A percentile compares a stretch with the other conserved stretches of the same genome.
Conservation (phyloP, 2,888 invertebrate species). For the Dimorphilus gyrociliatus region DNA sequence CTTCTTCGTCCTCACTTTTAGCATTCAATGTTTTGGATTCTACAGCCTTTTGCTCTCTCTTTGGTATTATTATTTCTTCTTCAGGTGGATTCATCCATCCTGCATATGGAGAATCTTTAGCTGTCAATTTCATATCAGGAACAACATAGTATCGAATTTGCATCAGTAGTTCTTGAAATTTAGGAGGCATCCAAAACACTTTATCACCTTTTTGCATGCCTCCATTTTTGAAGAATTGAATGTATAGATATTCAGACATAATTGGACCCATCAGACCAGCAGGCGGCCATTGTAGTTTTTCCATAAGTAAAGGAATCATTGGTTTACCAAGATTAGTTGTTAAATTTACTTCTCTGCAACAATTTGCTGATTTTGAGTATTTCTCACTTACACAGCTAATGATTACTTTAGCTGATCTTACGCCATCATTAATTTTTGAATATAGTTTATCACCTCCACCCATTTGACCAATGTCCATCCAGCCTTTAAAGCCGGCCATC, state of each 20-base stretch:
- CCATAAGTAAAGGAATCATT: slow-evolving; percentile 30
- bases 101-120: no score
- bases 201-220: slow-evolving; percentile 17
- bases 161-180: slow-evolving; percentile 30
- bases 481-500: slow-evolving; percentile 28
- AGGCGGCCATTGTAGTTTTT: slow-evolving; percentile 32
- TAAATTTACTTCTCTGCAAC: slow-evolving; percentile 32
- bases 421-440: slow-evolving; percentile 29
- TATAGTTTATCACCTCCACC: slow-evolving; percentile 34
- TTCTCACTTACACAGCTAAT: slow-evolving; percentile 26
- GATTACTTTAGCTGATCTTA: slow-evolving; percentile 24
- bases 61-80: no score
- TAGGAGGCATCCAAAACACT: slow-evolving; percentile 25
- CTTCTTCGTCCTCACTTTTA: no score
- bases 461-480: slow-evolving; percentile 36
- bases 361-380: slow-evolving; percentile 31
- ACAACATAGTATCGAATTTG: slow-evolving; percentile 21
- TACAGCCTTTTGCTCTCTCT: no score
- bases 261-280: slow-evolving; percentile 32
- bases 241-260: slow-evolving; percentile 30
- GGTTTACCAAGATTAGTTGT: slow-evolving; percentile 25
- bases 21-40: no score
- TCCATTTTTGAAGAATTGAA: slow-evolving; percentile 25
- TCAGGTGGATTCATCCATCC: no score
- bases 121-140: no score